Base-by-base conservation (phyloP, 2,113 vertebrate genomes). In the Rhinoderma darwinii region DNA sequence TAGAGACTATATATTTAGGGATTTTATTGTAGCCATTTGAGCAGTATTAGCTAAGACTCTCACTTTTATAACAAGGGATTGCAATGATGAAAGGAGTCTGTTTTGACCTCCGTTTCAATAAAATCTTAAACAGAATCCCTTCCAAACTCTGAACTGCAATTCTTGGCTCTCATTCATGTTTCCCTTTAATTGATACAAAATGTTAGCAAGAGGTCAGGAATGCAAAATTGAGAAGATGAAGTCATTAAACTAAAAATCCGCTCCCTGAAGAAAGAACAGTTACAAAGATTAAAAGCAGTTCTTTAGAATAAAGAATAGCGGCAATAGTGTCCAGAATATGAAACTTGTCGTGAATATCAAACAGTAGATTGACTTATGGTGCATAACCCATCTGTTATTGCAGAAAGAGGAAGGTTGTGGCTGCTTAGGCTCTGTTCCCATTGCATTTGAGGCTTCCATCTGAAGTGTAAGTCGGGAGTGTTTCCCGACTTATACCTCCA, bases 181-280 rank as follows among this genome's bases (percentile, higher is more conserved):
- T 86, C 59, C 76, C 47, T 74, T 47, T 61, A 84, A 70, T 75
- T 77, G 89, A 86, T 86, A 47, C 75, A 74, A 61, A 88, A 88
- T 77, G 54, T 84, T 73, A 77, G 20, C 41, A n/a, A 8, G 79
- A 76, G 39, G 56, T 61, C 25, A 63, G n/a, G 37, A 56, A 83
- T 78, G 44, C 83, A 43, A 66, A 3, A 4, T 44, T 18, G 10
- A n/a, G 84, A 83, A 20, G 47, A 87, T 66, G 12, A 51, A 84
- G 25, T 75, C 78, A 74, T 82, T 44, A 35, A 61, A 9, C 11
- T 27, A 44, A 44, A n/a, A 37, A 41, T 22, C 74, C n/a, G 44
- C 35, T 76, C 43, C 70, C 41, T 66, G 30, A 44, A 82, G 78
- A 73, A 82, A 47, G 10, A 25, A 54, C 75, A 78, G 51, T 50